These are phyloP conservation scores for Tetranychus piercei DNA, from an alignment of 2,888 invertebrate genomes.

Conservation along the genomic window DNA sequence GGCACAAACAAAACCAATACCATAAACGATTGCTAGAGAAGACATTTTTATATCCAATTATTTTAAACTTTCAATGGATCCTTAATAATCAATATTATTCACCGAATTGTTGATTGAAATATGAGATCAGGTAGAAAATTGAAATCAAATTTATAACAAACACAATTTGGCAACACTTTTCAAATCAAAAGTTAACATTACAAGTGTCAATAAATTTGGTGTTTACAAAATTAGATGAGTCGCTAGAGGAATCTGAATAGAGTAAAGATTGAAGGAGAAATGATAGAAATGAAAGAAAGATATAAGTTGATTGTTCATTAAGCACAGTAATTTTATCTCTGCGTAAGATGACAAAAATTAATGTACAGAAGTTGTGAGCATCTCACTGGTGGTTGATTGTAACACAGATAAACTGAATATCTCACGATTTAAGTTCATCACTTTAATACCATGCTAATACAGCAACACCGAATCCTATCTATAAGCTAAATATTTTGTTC, in stretches of 20 bases:
- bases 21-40: background rate
- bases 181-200: too few species aligned
- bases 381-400: conserved; percentile 1
- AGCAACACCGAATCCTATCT: too few species aligned
- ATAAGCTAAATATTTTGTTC: too few species aligned
- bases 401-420: background rate
- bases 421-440: background rate
- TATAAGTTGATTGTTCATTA: background rate
- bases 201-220: too few species aligned
- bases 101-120: background rate
- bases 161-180: too few species aligned
- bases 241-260: too few species aligned
- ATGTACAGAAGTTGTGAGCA: background rate
- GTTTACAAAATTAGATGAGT: too few species aligned
- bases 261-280: too few species aligned
- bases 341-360: background rate
- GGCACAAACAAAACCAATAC: background rate
- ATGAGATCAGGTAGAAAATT: background rate
- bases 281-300: background rate
- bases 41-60: background rate
- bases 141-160: too few species aligned
- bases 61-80: background rate
- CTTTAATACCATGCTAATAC: background rate
- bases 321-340: background rate
- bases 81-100: background rate